Base-by-base conservation (phyloP, 2,113 vertebrate species). In the Vimba vimba region DNA sequence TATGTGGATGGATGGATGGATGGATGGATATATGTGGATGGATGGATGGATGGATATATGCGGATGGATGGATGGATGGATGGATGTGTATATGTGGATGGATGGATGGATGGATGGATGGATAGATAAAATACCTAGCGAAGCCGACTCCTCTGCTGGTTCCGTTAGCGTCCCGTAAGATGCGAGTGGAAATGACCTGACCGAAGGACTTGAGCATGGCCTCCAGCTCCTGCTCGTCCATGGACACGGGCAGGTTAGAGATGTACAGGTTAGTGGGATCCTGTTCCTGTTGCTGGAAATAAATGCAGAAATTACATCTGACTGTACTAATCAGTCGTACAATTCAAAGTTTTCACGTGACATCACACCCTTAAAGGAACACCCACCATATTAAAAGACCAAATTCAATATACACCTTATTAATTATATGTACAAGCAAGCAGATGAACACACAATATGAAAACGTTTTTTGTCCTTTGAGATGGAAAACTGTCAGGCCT, bases 231-330 rank as follows among this genome's bases (percentile, higher is more conserved):
- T 97, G 96, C 92, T 98, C 97, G 1, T 98, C 97, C 96, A 98
- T 97, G 19, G 96, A 96, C 86, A 96, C 89, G 0, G 97, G 97
- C 88, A 98, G 94, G 91, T 98, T 98, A 83, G 97, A 98, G 92
- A 98, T 97, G 94, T 98, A 98, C 78, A 98, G 89, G 92, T 98
- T 98, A 86, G 97, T 98, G 71, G 97, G 97, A 93, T 98, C 97
- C 93, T 98, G 97, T 83, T 98, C 97, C 93, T 98, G 97, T 97
- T 98, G 97, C 97, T 98, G 91, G 55, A 81, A 55, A 64, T 39
- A 25, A 74, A 75, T 19, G 47, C 43, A 39, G 6, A 57, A 6
- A 45, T 5, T 71, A 71, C 10, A 36, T 69, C 30, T 69, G 30
- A 69, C 17, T 36, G 30, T 19, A 69, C 33, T 36, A 2, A 23